Evolutionary conservation across 2,113 vertebrate genomes (phyloP).

Genomic region (Peromyscus polionotus): DNA sequence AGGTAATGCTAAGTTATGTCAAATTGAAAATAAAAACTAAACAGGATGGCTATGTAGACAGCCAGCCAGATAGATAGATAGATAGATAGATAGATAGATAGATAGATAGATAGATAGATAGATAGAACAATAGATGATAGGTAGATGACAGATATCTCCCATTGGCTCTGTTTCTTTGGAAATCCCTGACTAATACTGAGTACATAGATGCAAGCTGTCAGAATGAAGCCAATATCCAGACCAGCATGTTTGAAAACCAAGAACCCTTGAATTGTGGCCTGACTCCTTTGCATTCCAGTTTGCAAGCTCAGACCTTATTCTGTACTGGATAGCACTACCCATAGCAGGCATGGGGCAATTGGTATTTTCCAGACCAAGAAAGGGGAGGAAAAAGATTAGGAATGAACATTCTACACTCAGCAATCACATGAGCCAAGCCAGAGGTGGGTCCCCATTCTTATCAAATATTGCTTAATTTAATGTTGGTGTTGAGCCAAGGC

Average conservation of each 20-base stretch:
- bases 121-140: background rate
- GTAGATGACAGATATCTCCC: background rate
- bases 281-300: background rate
- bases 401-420: conserved; percentile 7
- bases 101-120: background rate
- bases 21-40: background rate
- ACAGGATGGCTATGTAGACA: background rate
- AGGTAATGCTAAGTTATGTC: background rate
- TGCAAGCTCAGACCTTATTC: background rate
- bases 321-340: background rate
- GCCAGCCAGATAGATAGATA: background rate
- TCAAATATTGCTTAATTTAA: conserved; percentile 64
- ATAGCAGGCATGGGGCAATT: background rate
- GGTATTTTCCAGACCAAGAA: background rate
- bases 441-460: conserved; percentile 35
- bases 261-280: background rate
- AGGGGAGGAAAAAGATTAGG: background rate
- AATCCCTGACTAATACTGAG: background rate
- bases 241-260: background rate
- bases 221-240: background rate
- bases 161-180: background rate
- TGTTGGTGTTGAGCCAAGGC: conserved; percentile 39
- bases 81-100: background rate
- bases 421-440: background rate
- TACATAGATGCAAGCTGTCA: background rate